Evolutionary conservation across 2,888 invertebrate species (phyloP).

Genomic region (Apodemia duryi): DNA sequence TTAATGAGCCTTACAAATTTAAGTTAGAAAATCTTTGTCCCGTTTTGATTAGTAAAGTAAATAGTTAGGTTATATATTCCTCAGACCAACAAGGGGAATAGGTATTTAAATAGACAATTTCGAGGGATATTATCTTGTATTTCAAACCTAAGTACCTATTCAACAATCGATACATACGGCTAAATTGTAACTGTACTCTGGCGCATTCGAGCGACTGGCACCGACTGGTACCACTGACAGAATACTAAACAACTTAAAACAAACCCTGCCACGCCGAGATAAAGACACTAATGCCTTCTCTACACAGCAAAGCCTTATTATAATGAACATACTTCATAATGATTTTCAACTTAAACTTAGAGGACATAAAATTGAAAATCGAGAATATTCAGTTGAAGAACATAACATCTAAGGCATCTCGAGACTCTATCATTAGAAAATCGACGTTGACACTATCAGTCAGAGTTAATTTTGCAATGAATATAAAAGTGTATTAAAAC

Average conservation of each 20-base stretch:
- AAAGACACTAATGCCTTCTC: background rate
- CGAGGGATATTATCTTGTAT: background rate
- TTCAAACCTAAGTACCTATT: conserved; percentile 22
- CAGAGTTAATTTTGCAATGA: background rate
- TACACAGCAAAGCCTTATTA: background rate
- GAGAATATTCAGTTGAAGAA: background rate
- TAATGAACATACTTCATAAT: background rate
- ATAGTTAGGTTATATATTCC: too few relatives aligned
- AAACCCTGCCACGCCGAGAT: background rate
- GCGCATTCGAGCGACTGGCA: conserved; percentile 59
- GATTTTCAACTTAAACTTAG: background rate
- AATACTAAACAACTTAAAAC: background rate
- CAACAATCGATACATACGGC: conserved; percentile 41
- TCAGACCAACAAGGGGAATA: too few relatives aligned
- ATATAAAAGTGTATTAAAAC: background rate
- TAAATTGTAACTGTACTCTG: conserved; percentile 51
- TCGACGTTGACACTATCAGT: background rate
- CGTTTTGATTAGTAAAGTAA: too few relatives aligned
- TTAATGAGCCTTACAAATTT: too few relatives aligned
- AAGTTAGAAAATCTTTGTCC: too few relatives aligned
- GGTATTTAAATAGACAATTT: background rate
- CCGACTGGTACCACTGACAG: conserved; percentile 51
- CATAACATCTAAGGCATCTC: background rate
- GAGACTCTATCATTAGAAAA: background rate
- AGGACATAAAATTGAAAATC: background rate